Percentiles rank a stretch among this genome's conserved stretches.
Conservation (phyloP, 2,797 vertebrate genomes). For the Capromys pilorides region DNA sequence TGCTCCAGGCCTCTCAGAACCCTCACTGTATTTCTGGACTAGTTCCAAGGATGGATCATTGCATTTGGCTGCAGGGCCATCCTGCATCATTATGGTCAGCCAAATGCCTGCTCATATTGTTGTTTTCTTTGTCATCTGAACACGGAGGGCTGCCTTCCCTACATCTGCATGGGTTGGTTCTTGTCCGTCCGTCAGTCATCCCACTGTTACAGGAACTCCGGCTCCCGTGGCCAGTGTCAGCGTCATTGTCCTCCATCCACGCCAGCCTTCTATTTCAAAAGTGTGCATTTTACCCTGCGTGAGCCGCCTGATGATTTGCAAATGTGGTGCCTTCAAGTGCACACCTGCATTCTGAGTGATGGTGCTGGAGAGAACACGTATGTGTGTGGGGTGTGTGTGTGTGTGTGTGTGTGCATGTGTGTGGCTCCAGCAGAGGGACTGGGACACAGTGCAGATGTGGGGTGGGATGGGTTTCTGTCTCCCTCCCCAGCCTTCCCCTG, state of each 20-base stretch:
- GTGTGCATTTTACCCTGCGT: background rate
- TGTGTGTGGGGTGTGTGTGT: background rate
- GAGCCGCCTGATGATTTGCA: background rate
- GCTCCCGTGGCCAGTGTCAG: background rate
- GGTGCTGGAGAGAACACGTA: background rate
- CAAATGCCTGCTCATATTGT: background rate
- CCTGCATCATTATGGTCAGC: background rate
- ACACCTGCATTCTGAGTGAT: background rate
- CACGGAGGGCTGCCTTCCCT: background rate
- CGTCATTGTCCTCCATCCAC: background rate
- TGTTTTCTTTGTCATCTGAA: background rate
- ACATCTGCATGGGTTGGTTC: background rate
- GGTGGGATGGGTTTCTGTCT: background rate
- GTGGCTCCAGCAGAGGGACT: background rate
- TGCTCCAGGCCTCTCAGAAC: background rate
- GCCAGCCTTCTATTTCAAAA: background rate
- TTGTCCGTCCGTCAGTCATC: no score
- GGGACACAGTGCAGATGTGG: background rate
- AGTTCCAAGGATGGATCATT: background rate
- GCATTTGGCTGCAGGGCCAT: background rate
- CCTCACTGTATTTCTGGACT: background rate
- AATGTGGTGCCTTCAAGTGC: accelerated
- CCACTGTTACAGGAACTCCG: background rate
- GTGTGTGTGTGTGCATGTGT: background rate
- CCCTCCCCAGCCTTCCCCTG: background rate